Percentiles rank a stretch among this genome's conserved stretches.
These are phyloP conservation scores for Galbula dea DNA, from an alignment of 2,113 vertebrate species.

Conservation along the genomic window DNA sequence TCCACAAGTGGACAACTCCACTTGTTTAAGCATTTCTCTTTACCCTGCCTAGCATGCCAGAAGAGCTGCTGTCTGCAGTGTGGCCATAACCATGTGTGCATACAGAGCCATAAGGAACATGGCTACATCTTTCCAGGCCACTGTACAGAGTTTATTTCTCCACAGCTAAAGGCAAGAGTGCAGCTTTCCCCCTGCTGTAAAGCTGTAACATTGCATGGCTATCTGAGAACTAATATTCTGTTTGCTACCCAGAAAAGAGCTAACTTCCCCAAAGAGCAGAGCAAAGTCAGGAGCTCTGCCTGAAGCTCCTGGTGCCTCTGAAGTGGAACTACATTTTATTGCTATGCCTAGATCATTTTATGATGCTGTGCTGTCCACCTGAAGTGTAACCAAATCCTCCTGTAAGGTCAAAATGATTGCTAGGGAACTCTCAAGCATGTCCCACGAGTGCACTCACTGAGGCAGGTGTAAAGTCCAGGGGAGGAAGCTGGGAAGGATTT, in stretches of 20 bases:
- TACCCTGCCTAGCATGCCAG: not conserved
- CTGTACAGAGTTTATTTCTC: not conserved
- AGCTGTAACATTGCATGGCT: not conserved
- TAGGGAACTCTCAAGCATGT: not conserved
- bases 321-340: not conserved
- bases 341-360: not conserved
- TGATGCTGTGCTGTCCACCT: rapidly evolving
- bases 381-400: not conserved
- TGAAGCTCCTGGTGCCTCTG: not conserved
- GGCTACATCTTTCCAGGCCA: not conserved
- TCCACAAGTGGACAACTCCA: not conserved
- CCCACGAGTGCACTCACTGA: not conserved
- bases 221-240: not conserved
- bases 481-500: not conserved
- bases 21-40: not conserved
- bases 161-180: not conserved
- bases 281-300: not conserved
- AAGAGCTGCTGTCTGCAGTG: not conserved
- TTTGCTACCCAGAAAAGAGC: not conserved
- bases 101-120: not conserved
- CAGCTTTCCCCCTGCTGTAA: not conserved
- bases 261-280: not conserved
- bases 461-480: not conserved
- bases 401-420: not conserved
- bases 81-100: not conserved